phyloP scores from a whole-genome alignment of 2,797 vertebrate genomes.

The Sebastiscus albofasciatus region DNA sequence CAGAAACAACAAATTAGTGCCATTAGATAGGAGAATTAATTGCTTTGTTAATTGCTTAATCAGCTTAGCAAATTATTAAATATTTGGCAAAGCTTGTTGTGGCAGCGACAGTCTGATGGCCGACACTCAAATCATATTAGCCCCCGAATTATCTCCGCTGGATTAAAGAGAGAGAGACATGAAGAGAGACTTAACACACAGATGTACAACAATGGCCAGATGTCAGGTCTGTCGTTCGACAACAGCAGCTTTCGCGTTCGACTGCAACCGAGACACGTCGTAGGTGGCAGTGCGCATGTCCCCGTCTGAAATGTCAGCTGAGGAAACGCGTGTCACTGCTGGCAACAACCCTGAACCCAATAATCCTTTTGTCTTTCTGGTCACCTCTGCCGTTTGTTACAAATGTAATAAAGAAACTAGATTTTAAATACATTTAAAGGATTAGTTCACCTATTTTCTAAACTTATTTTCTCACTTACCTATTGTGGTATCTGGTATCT shows the following conservation, averaged over 20 bases:
- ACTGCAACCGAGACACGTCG: slow-evolving; percentile 2
- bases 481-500: neutral
- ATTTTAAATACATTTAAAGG: neutral
- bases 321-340: neutral
- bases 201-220: slow-evolving; percentile 70
- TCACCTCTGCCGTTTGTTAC: neutral
- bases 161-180: slow-evolving; percentile 73
- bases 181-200: slow-evolving; percentile 68
- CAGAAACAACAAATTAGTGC: slow-evolving; percentile 81
- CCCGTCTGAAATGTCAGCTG: neutral
- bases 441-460: neutral
- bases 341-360: neutral
- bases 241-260: slow-evolving; percentile 22
- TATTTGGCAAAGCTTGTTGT: slow-evolving; percentile 78
- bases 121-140: slow-evolving; percentile 81
- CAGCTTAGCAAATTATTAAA: slow-evolving; percentile 82
- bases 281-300: neutral
- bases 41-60: slow-evolving; percentile 83
- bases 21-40: slow-evolving; percentile 82
- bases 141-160: slow-evolving; percentile 74
- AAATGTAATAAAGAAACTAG: neutral
- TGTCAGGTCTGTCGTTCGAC: slow-evolving; percentile 46
- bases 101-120: slow-evolving; percentile 73
- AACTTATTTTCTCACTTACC: neutral
- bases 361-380: neutral